These are phyloP conservation scores for Battus philenor DNA, from an alignment of 1,140 invertebrate species.

Conservation along the genomic window DNA sequence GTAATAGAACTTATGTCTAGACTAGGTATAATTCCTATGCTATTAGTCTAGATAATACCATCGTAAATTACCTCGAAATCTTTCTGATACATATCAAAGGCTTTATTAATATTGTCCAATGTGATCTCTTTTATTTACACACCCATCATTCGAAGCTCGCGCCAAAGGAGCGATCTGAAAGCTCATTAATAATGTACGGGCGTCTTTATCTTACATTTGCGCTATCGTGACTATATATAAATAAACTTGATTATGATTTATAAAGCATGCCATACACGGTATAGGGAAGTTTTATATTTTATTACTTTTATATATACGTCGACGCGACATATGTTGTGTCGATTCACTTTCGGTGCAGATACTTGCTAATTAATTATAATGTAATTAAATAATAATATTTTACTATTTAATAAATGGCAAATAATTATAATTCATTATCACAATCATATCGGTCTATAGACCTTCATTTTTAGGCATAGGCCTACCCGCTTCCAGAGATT, in stretches of 20 bases:
- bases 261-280: neutral
- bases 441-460: too few species aligned
- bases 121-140: conserved; percentile 3
- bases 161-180: neutral
- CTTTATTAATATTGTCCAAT: neutral
- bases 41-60: too few species aligned
- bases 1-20: neutral
- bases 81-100: too few species aligned
- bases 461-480: too few species aligned
- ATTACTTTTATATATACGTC: neutral
- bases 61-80: too few species aligned
- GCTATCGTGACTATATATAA: conserved; percentile 11
- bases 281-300: neutral
- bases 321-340: neutral
- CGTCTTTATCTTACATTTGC: neutral
- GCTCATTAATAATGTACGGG: conserved; percentile 12
- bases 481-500: too few species aligned
- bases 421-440: too few species aligned
- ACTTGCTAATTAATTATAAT: too few species aligned
- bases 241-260: conserved; percentile 7
- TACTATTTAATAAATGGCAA: too few species aligned
- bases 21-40: neutral
- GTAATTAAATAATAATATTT: too few species aligned
- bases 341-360: neutral
- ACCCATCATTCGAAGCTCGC: neutral